Evolutionary conservation across 2,797 vertebrate species (phyloP), one percentile per base, ranked within the genome.

Genomic region (Moxostoma hubbsi): DNA sequence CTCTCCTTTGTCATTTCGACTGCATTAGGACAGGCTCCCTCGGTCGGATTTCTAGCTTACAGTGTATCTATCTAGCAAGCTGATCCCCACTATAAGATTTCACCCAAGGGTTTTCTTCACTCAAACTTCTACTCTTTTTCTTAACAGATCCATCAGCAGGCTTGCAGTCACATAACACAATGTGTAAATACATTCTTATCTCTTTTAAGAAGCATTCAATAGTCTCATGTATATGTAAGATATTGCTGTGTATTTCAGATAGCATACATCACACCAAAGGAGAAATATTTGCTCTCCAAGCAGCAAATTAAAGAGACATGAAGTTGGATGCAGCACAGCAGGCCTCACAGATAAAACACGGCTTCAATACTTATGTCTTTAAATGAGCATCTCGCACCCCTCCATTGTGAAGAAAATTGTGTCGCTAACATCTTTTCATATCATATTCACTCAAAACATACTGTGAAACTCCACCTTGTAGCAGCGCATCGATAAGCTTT

Each of bases 401-500:
- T 89, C 89, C 85, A 89, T 92, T 90, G 91, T 94, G 90, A 93
- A 92, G 89, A 88, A 93, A 93, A 92, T 91, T 90, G 88, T 85
- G 90, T 89, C 88, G 84, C 90, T 92, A 93, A 91, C 90, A 93
- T 94, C 89, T 92, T 90, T 90, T 92, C 91, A 92, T 90, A 92
- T 92, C 92, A 91, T 87, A 91, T 92, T 93, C 91, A 89, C 87
- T 93, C 88, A 87, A 83, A 91, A 90, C 90, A 90, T 86, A 90
- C 92, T 93, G 91, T 93, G 93, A 93, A 92, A 92, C 91, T 92
- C 89, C 88, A 91, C 91, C 75, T 79, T 90, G 90, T 86, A 89
- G 89, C 87, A 82, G 89, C 90, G 88, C 88, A 91, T 91, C 88
- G 91, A 92, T 88, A 91, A 87, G 89, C 91, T 91, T 93, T 93